Percentiles rank a stretch among this genome's conserved stretches.
Evolutionary conservation across 2,797 vertebrate genomes (phyloP).

Genomic region (Bryconaethiops microstoma): DNA sequence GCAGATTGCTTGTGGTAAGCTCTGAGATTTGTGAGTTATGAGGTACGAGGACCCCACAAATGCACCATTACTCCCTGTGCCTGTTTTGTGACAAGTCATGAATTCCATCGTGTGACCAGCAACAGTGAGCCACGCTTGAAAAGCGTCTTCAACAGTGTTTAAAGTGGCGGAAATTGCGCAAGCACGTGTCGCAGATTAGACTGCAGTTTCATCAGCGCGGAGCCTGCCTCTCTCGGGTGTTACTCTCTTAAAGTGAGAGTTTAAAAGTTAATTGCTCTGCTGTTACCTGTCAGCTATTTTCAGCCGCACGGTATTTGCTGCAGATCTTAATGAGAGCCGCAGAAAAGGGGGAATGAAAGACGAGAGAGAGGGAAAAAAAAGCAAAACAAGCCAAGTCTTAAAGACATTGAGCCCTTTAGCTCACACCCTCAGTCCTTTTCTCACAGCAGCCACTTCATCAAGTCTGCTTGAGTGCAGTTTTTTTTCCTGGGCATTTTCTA

Average conservation of each 20-base stretch:
- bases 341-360: slow-evolving; percentile 32
- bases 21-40: too few species aligned
- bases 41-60: not conserved
- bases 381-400: slow-evolving; percentile 45
- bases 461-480: slow-evolving; percentile 25
- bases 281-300: slow-evolving; percentile 67
- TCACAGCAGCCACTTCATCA: slow-evolving; percentile 30
- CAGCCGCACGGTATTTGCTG: slow-evolving; percentile 59
- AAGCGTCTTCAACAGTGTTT: not conserved
- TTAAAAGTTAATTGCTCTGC: slow-evolving; percentile 68
- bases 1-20: too few species aligned
- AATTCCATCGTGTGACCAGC: slow-evolving; percentile 2
- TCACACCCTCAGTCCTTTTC: not conserved
- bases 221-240: slow-evolving; percentile 53
- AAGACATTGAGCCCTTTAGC: slow-evolving; percentile 48
- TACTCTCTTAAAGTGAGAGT: slow-evolving; percentile 59
- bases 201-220: slow-evolving; percentile 40
- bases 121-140: not conserved
- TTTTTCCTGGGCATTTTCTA: slow-evolving; percentile 41
- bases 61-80: not conserved
- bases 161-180: slow-evolving; percentile 12
- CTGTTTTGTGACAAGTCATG: not conserved
- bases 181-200: slow-evolving; percentile 21
- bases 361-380: not conserved
- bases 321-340: slow-evolving; percentile 62